Percentiles rank a stretch among this genome's conserved stretches.
Conservation (phyloP, 30 jellyfish, hydroid and myxozoan species). For the Rhopilema esculentum region DNA sequence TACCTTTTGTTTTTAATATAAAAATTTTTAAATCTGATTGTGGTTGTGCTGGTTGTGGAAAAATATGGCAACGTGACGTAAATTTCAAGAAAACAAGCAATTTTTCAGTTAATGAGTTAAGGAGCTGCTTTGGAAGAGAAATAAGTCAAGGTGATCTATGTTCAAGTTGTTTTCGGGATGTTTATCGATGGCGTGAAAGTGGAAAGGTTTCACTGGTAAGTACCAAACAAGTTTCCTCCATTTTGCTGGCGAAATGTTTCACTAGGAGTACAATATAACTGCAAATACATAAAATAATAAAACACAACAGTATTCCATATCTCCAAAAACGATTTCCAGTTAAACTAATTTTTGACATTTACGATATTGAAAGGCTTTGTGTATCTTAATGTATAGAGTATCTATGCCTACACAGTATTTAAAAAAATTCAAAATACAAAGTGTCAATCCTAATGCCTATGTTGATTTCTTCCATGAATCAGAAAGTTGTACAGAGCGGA, state of each 20-base stretch:
- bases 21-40: background rate
- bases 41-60: background rate
- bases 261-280: background rate
- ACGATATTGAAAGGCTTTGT: background rate
- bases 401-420: background rate
- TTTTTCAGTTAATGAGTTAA: background rate
- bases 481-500: background rate
- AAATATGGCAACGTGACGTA: background rate
- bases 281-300: background rate
- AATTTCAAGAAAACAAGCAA: background rate
- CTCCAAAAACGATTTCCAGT: background rate
- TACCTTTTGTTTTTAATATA: background rate
- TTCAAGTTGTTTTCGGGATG: background rate
- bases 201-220: background rate
- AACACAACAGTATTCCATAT: background rate
- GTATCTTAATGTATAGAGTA: background rate
- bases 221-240: background rate
- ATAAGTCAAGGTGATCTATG: background rate
- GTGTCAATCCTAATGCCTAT: background rate
- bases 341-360: background rate
- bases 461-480: background rate
- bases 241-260: background rate
- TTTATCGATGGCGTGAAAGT: background rate
- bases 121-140: background rate
- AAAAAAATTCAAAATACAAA: background rate